Evolutionary conservation across 1,140 invertebrate genomes (phyloP).

Genomic region (Portunus trituberculatus): DNA sequence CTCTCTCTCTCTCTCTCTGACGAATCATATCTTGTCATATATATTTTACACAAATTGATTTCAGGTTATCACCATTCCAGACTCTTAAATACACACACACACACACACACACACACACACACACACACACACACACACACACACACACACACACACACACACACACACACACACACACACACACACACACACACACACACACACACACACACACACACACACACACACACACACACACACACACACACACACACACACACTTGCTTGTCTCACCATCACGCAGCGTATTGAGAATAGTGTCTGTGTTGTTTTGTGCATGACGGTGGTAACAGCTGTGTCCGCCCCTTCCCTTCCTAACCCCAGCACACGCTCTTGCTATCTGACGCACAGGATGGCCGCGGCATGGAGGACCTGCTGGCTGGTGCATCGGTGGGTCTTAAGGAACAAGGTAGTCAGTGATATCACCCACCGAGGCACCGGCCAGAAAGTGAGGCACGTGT

Average conservation of each 20-base stretch:
- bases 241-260: slow-evolving; percentile 50
- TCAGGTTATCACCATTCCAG: too few relatives aligned
- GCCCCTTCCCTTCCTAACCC: neutral
- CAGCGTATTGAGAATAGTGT: neutral
- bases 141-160: slow-evolving; percentile 40
- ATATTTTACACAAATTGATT: too few relatives aligned
- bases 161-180: slow-evolving; percentile 42
- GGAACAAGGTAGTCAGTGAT: neutral
- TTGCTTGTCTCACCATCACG: neutral
- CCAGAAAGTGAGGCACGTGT: neutral
- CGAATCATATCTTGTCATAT: too few relatives aligned
- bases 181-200: slow-evolving; percentile 55
- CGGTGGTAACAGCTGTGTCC: neutral
- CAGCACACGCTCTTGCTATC: neutral
- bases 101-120: too few relatives aligned
- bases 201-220: slow-evolving; percentile 51
- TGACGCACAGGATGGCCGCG: slow-evolving; percentile 1
- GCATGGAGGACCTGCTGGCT: slow-evolving; percentile 5
- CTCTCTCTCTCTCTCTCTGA: too few relatives aligned
- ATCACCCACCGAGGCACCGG: neutral
- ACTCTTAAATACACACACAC: too few relatives aligned
- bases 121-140: neutral
- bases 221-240: slow-evolving; percentile 46
- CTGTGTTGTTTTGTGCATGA: slow-evolving; percentile 43
- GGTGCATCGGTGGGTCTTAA: neutral